Evolutionary conservation across 1,140 invertebrate genomes (phyloP).

Genomic region (Drosophila littoralis): DNA sequence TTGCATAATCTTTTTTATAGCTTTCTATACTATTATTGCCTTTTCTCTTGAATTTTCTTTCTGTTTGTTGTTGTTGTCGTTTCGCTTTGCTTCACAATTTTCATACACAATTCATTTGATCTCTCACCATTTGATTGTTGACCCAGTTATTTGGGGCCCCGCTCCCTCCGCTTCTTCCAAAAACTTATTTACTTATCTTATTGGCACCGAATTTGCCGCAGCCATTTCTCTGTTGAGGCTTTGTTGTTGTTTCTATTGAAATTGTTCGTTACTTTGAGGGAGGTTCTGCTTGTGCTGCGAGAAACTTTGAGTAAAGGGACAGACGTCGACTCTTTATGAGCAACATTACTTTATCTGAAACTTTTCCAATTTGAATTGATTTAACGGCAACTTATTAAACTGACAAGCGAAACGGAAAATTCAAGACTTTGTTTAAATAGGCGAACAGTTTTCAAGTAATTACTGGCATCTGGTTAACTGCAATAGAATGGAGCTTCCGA

Average conservation of each 20-base stretch:
- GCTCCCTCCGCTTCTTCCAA: not conserved
- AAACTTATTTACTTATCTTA: slow-evolving; percentile 60
- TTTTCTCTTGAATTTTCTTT: slow-evolving; percentile 37
- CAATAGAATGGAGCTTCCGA: not conserved
- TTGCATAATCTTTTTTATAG: slow-evolving; percentile 23
- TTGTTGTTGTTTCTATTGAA: slow-evolving; percentile 20
- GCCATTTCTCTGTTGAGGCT: slow-evolving; percentile 11
- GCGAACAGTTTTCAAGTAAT: slow-evolving; percentile 7
- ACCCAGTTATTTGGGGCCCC: slow-evolving; percentile 52
- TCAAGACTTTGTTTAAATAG: slow-evolving; percentile 5
- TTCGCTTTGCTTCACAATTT: slow-evolving; percentile 24
- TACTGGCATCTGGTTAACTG: not conserved
- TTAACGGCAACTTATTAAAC: slow-evolving; percentile 38
- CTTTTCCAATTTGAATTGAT: slow-evolving; percentile 57
- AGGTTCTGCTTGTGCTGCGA: not conserved
- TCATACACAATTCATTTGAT: slow-evolving; percentile 54
- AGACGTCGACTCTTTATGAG: slow-evolving; percentile 27
- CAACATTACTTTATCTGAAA: slow-evolving; percentile 54
- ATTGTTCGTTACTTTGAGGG: slow-evolving; percentile 14
- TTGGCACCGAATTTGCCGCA: slow-evolving; percentile 40
- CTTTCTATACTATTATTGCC: slow-evolving; percentile 22
- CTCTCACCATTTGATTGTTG: slow-evolving; percentile 49
- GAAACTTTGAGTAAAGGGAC: slow-evolving; percentile 12
- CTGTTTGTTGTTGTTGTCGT: slow-evolving; percentile 30
- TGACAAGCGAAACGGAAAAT: slow-evolving; percentile 25